These are phyloP conservation scores for Limonius californicus DNA, from an alignment of 1,140 invertebrate genomes.

Conservation along the genomic window DNA sequence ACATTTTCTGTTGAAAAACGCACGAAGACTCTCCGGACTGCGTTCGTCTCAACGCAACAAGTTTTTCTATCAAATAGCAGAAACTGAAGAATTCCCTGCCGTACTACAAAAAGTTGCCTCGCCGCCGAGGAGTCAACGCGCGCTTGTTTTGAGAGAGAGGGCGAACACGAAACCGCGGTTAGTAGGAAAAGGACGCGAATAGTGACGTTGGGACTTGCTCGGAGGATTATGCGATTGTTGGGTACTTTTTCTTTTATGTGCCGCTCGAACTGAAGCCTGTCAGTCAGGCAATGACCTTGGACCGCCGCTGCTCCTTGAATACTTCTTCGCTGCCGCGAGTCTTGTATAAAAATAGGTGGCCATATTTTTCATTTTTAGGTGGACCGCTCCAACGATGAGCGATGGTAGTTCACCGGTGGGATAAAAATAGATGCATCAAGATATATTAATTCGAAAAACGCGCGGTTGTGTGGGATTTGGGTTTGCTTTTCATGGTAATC, in stretches of 20 bases:
- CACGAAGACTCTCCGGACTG: no score
- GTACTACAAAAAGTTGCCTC: background rate
- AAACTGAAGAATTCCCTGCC: background rate
- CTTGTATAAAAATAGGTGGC: background rate
- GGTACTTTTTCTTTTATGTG: background rate
- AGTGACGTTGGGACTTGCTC: background rate
- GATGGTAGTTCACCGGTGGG: no score
- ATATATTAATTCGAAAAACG: no score
- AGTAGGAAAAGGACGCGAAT: background rate
- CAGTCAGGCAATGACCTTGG: conserved; percentile 10
- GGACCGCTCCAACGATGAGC: no score
- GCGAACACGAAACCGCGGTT: background rate
- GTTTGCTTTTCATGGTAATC: background rate
- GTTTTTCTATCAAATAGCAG: background rate
- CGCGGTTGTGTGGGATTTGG: no score
- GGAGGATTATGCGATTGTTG: background rate
- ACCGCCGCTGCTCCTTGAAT: background rate
- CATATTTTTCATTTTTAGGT: no score
- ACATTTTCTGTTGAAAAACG: background rate
- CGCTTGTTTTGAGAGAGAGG: background rate
- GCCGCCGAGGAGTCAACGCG: background rate
- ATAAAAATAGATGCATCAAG: no score
- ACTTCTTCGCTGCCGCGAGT: background rate
- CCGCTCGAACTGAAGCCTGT: conserved; percentile 3
- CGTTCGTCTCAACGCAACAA: background rate